Percentiles rank a stretch among this genome's conserved stretches.
Evolutionary conservation across 2,113 vertebrate genomes (phyloP).

Genomic region (Aptenodytes forsteri): DNA sequence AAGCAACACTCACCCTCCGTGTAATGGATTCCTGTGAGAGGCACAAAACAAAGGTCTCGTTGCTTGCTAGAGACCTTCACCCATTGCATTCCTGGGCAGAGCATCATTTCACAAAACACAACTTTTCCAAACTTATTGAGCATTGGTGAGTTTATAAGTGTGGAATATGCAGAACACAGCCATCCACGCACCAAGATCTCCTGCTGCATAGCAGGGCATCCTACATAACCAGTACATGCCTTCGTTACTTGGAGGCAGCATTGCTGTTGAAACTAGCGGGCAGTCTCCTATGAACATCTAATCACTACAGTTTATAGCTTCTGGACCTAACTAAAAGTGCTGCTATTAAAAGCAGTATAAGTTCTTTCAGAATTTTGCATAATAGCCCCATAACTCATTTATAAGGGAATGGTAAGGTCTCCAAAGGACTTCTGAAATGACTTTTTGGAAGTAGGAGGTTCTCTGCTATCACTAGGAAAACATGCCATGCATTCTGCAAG

Average conservation of each 20-base stretch:
- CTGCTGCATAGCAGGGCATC: not conserved
- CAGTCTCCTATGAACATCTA: not conserved
- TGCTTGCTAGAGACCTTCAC: not conserved
- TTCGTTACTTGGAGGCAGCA: not conserved
- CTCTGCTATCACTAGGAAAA: not conserved
- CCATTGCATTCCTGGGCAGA: constrained; percentile 22
- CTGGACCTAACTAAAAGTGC: not conserved
- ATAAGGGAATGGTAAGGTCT: not conserved
- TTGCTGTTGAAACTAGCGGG: not conserved
- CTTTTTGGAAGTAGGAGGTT: constrained; percentile 27
- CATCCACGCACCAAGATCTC: not conserved
- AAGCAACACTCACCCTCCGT: not conserved
- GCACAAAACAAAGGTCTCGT: not conserved
- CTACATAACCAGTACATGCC: not conserved
- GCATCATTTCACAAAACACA: not conserved
- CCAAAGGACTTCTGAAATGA: not conserved
- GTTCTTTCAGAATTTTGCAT: not conserved
- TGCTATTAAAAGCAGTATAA: not conserved
- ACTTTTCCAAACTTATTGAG: not conserved
- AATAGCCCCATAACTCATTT: not conserved
- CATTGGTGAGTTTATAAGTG: not conserved
- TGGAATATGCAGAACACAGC: not conserved
- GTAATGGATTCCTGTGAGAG: not conserved
- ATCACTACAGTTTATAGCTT: not conserved
- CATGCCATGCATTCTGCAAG: not conserved